Percentiles rank a stretch among this genome's conserved stretches.
Conservation (phyloP, 2,888 invertebrate species). For the Hoplodrina ambigua region DNA sequence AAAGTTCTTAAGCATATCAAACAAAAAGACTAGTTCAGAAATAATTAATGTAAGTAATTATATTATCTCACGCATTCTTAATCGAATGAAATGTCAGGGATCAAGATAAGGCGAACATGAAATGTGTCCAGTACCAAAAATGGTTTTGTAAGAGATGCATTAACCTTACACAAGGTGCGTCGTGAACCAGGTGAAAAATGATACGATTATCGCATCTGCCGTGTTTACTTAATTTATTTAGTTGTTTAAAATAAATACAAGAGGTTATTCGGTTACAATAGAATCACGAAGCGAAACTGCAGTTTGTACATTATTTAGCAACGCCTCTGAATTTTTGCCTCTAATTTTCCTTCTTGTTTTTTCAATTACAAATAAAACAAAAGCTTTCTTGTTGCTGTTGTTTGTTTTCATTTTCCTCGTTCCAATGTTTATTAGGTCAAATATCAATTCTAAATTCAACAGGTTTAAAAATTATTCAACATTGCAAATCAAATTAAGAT, state of each 20-base stretch:
- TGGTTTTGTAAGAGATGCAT: conserved; percentile 67
- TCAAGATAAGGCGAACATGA: conserved; percentile 74
- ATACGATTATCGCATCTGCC: conserved; percentile 73
- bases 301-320: conserved; percentile 28
- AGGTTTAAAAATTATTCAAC: conserved; percentile 22
- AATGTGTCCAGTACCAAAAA: conserved; percentile 75
- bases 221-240: conserved; percentile 59
- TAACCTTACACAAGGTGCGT: conserved; percentile 76
- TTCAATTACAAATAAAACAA: conserved; percentile 7
- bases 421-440: background rate
- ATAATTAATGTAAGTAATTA: conserved; percentile 41
- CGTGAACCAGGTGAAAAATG: conserved; percentile 74
- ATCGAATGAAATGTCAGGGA: conserved; percentile 68
- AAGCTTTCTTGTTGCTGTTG: background rate
- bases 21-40: conserved; percentile 11
- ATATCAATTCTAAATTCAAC: conserved; percentile 2
- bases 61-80: conserved; percentile 58
- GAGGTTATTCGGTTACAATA: conserved; percentile 33
- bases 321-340: conserved; percentile 19
- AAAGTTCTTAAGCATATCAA: conserved; percentile 6
- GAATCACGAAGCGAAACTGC: conserved; percentile 29
- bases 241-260: conserved; percentile 37
- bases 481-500: conserved; percentile 35
- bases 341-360: conserved; percentile 10
- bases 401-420: background rate